Conservation (phyloP, 1,140 invertebrate species). For the Oncopeltus fasciatus region DNA sequence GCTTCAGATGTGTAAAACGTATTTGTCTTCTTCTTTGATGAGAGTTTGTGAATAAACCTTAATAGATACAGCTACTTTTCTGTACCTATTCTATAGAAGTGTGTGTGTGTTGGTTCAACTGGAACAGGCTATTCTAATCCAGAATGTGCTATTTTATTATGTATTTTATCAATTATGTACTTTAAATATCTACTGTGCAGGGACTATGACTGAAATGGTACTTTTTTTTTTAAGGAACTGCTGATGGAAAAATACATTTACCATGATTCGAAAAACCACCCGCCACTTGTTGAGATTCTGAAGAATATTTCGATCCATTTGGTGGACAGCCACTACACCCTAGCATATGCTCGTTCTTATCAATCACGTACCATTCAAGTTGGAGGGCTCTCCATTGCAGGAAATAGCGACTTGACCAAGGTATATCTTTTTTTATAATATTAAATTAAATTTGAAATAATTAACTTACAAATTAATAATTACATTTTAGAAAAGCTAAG, state of each 20-base stretch:
- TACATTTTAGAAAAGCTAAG: too few species aligned
- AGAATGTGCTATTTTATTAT: not conserved
- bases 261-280: conserved; percentile 13
- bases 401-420: conserved; percentile 26
- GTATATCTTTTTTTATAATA: too few species aligned
- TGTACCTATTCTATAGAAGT: not conserved
- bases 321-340: conserved; percentile 34
- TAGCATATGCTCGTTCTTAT: conserved; percentile 31
- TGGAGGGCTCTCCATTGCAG: conserved; percentile 39
- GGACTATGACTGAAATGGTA: not conserved
- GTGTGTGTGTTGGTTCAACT: not conserved
- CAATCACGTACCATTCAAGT: conserved; percentile 40
- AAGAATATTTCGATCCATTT: conserved; percentile 30
- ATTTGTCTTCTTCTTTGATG: too few species aligned
- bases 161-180: not conserved
- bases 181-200: not conserved
- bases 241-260: conserved; percentile 10
- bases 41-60: too few species aligned
- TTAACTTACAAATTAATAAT: too few species aligned
- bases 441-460: too few species aligned
- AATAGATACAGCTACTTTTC: not conserved
- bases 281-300: conserved; percentile 25
- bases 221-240: conserved; percentile 1
- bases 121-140: not conserved
- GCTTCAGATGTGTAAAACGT: too few species aligned